phyloP scores from a whole-genome alignment of 1,140 invertebrate genomes.

The Drosophila varians region DNA sequence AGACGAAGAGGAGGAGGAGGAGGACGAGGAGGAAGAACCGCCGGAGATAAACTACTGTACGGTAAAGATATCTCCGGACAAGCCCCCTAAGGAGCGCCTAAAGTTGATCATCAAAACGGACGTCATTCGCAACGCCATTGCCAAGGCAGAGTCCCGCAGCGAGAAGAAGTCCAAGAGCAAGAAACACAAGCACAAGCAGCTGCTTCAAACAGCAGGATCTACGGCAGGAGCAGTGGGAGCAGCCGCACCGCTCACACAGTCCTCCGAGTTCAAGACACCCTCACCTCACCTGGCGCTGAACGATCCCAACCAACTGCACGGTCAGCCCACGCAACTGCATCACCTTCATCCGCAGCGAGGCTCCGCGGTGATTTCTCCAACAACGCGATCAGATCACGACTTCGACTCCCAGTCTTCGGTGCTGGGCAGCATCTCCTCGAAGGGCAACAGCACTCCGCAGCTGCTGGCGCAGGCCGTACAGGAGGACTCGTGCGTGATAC shows the following conservation, averaged over 20 bases:
- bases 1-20: slow-evolving; percentile 67
- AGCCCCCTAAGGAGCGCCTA: slow-evolving; percentile 84
- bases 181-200: slow-evolving; percentile 81
- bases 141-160: slow-evolving; percentile 69
- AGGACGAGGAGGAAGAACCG: slow-evolving; percentile 74
- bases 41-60: slow-evolving; percentile 83
- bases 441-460: slow-evolving; percentile 77
- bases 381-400: slow-evolving; percentile 74
- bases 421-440: slow-evolving; percentile 81
- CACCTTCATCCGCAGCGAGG: slow-evolving; percentile 49
- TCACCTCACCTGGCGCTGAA: slow-evolving; percentile 84
- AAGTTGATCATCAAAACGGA: slow-evolving; percentile 83
- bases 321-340: slow-evolving; percentile 13
- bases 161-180: slow-evolving; percentile 82
- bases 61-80: slow-evolving; percentile 84
- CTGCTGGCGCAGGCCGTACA: slow-evolving; percentile 65
- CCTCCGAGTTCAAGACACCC: slow-evolving; percentile 83
- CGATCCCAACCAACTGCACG: slow-evolving; percentile 55
- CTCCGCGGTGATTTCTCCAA: slow-evolving; percentile 63
- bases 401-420: slow-evolving; percentile 83
- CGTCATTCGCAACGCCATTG: slow-evolving; percentile 78
- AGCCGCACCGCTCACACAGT: slow-evolving; percentile 21
- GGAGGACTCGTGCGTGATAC: slow-evolving; percentile 80
- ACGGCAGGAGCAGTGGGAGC: slow-evolving; percentile 35
- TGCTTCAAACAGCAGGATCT: slow-evolving; percentile 51